Evolutionary conservation across 1,140 invertebrate species (phyloP).

Genomic region (Atta colombica): DNA sequence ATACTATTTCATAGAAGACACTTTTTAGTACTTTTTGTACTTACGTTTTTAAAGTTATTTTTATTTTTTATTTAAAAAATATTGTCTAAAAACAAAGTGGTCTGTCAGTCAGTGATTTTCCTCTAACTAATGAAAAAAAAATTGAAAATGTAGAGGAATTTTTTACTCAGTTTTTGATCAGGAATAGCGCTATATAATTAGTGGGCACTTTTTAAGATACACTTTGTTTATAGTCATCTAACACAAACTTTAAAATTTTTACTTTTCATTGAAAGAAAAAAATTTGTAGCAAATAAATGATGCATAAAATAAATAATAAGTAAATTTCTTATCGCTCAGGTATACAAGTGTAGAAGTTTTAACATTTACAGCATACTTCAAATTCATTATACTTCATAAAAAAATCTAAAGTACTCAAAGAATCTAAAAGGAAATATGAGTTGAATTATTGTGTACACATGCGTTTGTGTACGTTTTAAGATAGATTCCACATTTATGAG

Average conservation of each 20-base stretch:
- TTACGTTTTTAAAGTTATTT: too few relatives aligned
- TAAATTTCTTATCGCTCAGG: background rate
- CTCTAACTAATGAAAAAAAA: too few relatives aligned
- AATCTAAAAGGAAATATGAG: conserved; percentile 2
- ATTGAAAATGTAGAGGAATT: too few relatives aligned
- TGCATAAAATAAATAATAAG: background rate
- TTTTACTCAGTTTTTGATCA: too few relatives aligned
- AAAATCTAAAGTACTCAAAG: background rate
- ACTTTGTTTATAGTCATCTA: background rate
- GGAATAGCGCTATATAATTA: too few relatives aligned
- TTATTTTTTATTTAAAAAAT: too few relatives aligned
- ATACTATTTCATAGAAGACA: too few relatives aligned
- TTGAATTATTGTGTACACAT: background rate
- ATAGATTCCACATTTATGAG: background rate
- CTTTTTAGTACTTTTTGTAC: too few relatives aligned
- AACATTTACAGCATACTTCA: background rate
- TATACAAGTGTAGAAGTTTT: background rate
- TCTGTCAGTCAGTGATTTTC: too few relatives aligned
- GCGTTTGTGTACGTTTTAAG: background rate
- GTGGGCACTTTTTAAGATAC: too few relatives aligned
- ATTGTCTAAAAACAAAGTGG: too few relatives aligned
- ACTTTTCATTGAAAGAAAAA: background rate
- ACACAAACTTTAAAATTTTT: background rate
- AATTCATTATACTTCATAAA: background rate
- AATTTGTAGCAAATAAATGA: background rate